Conservation (phyloP, 2,797 vertebrate species). For the Eospalax fontanierii region DNA sequence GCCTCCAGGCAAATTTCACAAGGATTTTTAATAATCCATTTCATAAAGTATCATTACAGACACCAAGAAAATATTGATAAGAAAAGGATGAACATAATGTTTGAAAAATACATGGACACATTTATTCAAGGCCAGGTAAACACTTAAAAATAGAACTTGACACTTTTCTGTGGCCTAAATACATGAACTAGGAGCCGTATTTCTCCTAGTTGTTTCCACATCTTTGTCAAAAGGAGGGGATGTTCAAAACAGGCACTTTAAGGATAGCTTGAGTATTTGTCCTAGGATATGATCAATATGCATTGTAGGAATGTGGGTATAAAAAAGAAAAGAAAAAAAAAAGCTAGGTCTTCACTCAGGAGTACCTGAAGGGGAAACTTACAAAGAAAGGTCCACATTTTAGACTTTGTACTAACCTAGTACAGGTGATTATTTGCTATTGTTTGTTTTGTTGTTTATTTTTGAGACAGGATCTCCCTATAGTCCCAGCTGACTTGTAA, state of each 20-base stretch:
- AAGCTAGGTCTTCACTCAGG: neutral
- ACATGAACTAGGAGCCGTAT: neutral
- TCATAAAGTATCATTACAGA: slow-evolving; percentile 67
- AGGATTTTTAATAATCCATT: slow-evolving; percentile 77
- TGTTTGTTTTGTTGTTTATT: too few species aligned
- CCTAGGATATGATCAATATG: neutral
- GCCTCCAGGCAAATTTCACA: slow-evolving; percentile 75
- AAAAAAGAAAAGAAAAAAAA: neutral
- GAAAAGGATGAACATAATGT: slow-evolving; percentile 58
- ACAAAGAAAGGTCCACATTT: neutral
- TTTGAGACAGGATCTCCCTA: too few species aligned
- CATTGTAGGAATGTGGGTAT: neutral
- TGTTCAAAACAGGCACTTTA: neutral
- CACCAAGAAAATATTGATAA: slow-evolving; percentile 72
- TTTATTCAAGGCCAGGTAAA: slow-evolving; percentile 58
- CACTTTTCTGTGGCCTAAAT: neutral
- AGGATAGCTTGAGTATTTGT: neutral
- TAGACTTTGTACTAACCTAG: neutral
- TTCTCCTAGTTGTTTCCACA: neutral
- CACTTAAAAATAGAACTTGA: slow-evolving; percentile 53
- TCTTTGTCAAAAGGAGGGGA: neutral
- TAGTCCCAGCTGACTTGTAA: too few species aligned
- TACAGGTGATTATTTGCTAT: too few species aligned
- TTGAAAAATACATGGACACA: slow-evolving; percentile 61
- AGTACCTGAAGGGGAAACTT: neutral